Evolutionary conservation across 2,888 invertebrate genomes (phyloP).

Genomic region (Cataglyphis altisquamis): DNA sequence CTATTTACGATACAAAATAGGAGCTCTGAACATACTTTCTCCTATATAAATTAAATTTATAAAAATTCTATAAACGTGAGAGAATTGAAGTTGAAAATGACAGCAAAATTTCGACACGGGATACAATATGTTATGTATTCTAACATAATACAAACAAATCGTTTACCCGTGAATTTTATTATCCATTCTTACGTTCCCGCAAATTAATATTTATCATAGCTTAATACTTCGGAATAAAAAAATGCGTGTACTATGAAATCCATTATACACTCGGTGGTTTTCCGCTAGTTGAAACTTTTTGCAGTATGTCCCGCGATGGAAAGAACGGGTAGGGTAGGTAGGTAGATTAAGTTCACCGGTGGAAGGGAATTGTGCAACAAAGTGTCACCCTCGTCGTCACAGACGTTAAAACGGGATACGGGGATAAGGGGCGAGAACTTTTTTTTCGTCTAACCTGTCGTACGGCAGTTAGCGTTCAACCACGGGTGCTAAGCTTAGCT

Average conservation of each 20-base stretch:
- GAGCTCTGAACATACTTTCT: background rate
- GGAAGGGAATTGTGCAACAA: constrained; percentile 27
- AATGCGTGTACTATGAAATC: constrained; percentile 50
- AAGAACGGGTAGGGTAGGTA: background rate
- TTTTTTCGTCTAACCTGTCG: constrained; percentile 71
- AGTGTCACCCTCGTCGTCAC: constrained; percentile 33
- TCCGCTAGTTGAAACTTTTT: constrained; percentile 39
- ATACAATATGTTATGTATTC: background rate
- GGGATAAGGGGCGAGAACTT: constrained; percentile 31
- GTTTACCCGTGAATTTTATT: constrained; percentile 51
- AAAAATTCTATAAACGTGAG: background rate
- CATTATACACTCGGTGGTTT: constrained; percentile 60
- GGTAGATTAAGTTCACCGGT: constrained; percentile 30
- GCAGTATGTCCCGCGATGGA: background rate
- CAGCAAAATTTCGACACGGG: background rate
- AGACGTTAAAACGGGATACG: constrained; percentile 46
- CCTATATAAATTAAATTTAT: background rate
- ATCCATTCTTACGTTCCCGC: constrained; percentile 42
- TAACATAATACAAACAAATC: constrained; percentile 12
- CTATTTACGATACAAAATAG: background rate
- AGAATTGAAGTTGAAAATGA: background rate
- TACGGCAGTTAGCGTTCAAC: constrained; percentile 69
- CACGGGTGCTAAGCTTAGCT: constrained; percentile 59
- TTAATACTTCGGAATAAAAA: constrained; percentile 9
- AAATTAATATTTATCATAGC: constrained; percentile 57